Evolutionary conservation across 2,113 vertebrate genomes (phyloP), one percentile per base, ranked within the genome.

Genomic region (Cairina moschata): DNA sequence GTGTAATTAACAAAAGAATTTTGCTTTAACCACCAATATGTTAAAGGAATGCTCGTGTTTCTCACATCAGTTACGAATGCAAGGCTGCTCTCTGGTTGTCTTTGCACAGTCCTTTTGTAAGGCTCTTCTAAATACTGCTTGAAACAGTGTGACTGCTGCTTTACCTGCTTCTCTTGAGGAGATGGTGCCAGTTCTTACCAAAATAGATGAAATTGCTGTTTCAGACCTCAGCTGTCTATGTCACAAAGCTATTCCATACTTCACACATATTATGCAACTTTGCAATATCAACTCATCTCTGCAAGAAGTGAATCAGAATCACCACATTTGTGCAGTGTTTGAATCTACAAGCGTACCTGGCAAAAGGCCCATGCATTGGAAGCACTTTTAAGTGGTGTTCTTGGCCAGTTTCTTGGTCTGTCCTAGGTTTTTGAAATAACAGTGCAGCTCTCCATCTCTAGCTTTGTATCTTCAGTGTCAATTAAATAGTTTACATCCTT

Each of bases 21-120:
- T 11, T 56, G 42, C 38, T 50, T 34, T 66, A 6, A 32, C 29
- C 9, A 38, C 34, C 0, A 0, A 1, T 5, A 34, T 36, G 40
- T 25, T 32, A 58, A 5, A n/a, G 54, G 18, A 44, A 12, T 42
- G 65, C 38, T 63, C 0, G 0, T 16, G 17, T 38, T 44, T 87
- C 21, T 6, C 16, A 0, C 10, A 22, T 20, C 14, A 6, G n/a
- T 13, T 58, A 2, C 0, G 59, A 16, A 4, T 5, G 13, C 50
- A 32, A 8, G 50, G 32, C 79, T 56, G 31, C 74, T 55, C 54
- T 13, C 8, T 1, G 0, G 1, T 4, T 76, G 13, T 18, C 40
- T 58, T 4, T 56, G 44, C 26, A 5, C n/a, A 6, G 17, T 60
- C 44, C 32, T 16, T 52, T 60, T 50, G 21, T 38, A 5, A 2